These are phyloP conservation scores for Epirrhoe alternata DNA, from an alignment of 2,888 invertebrate species.

Conservation along the genomic window DNA sequence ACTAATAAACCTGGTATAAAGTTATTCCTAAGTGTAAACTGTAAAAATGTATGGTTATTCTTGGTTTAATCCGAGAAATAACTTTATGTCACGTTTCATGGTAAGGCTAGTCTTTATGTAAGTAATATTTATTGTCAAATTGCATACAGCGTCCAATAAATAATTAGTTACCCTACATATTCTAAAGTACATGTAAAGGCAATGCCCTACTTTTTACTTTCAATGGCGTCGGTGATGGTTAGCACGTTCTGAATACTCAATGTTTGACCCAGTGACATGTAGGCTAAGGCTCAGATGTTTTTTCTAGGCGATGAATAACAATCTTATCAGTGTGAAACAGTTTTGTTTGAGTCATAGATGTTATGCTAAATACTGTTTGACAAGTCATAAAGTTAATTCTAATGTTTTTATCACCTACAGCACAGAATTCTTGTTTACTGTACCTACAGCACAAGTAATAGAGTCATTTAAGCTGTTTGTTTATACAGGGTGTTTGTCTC, in stretches of 20 bases:
- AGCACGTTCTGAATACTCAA: constrained; percentile 7
- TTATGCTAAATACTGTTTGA: not conserved
- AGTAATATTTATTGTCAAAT: no score
- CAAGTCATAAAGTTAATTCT: not conserved
- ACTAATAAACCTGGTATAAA: no score
- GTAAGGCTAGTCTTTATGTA: no score
- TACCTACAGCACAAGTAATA: not conserved
- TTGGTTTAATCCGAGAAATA: no score
- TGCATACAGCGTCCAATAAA: no score
- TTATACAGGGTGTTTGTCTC: not conserved
- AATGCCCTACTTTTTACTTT: not conserved
- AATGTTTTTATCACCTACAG: no score
- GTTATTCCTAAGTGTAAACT: no score
- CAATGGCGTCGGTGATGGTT: not conserved
- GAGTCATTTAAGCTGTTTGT: no score
- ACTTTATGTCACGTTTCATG: no score
- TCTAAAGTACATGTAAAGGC: not conserved
- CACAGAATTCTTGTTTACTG: not conserved
- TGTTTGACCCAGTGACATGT: constrained; percentile 18
- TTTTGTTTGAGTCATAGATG: not conserved
- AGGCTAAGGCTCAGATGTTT: not conserved
- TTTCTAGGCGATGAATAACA: not conserved
- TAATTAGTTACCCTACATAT: no score
- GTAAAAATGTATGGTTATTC: no score
- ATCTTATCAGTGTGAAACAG: not conserved